phyloP scores from a whole-genome alignment of 2,797 vertebrate genomes.

The Pseudochirops cupreus region DNA sequence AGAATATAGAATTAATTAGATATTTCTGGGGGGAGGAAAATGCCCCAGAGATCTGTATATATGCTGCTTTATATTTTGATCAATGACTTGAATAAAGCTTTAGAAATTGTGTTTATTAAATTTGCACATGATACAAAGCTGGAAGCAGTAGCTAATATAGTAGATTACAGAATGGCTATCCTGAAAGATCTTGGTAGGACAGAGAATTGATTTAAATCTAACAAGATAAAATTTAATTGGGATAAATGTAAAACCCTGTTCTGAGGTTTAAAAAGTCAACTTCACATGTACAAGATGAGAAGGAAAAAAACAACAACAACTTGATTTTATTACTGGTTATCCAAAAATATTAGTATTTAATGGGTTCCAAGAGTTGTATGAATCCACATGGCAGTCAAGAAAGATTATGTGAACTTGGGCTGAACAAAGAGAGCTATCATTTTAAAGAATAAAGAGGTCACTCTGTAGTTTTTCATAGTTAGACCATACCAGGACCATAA shows the following conservation, averaged over 20 bases:
- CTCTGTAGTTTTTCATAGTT: not conserved
- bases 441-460: not conserved
- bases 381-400: not conserved
- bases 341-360: not conserved
- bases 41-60: not conserved
- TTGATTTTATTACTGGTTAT: not conserved
- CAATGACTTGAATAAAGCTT: not conserved
- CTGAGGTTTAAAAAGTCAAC: not conserved
- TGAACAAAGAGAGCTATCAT: not conserved
- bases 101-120: not conserved
- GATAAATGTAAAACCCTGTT: not conserved
- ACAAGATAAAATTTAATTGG: not conserved
- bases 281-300: not conserved
- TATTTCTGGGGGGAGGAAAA: not conserved
- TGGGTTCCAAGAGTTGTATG: not conserved
- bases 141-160: not conserved
- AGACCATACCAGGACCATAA: not conserved
- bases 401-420: not conserved
- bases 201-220: not conserved
- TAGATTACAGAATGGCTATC: not conserved
- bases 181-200: not conserved
- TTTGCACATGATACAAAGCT: not conserved
- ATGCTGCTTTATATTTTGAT: not conserved
- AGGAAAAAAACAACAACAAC: not conserved
- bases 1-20: not conserved